Base-by-base conservation (phyloP, 2,888 invertebrate genomes). In the Rhamnusium bicolor region DNA sequence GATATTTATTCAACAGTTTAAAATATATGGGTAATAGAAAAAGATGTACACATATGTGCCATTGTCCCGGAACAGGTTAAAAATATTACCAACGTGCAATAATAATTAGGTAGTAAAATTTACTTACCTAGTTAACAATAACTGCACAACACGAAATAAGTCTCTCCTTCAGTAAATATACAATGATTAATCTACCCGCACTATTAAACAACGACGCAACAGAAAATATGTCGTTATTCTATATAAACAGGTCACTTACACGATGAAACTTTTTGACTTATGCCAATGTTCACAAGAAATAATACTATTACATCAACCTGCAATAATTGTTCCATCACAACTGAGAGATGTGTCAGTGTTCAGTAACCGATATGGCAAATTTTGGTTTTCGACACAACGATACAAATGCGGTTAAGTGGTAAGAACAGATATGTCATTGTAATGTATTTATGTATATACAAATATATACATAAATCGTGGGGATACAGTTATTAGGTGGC, bases 71-170 rank as follows among this genome's bases (percentile, higher is more conserved):
- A n/a, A n/a, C n/a, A n/a, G n/a, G n/a, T n/a, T n/a, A n/a, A n/a
- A n/a, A n/a, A n/a, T n/a, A n/a, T n/a, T n/a, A n/a, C n/a, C n/a
- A n/a, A n/a, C n/a, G n/a, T n/a, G n/a, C n/a, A n/a, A n/a, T n/a
- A n/a, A n/a, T n/a, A n/a, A n/a, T n/a, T n/a, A n/a, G n/a, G n/a
- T n/a, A n/a, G 24, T 58, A n/a, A 29, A 58, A 58, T 29, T 21
- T 58, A 58, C 18, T 58, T 58, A 58, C 58, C n/a, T 58, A 24
- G 1, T 58, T 58, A 58, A 58, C 29, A 58, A 58, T 58, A 58
- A 27, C 16, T 27, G 29, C 58, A 27, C 27, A 58, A 58, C 16
- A 24, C 29, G 24, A 18, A 24, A 58, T n/a, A 24, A 58, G 16
- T 58, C n/a, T n/a, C n/a, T n/a, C n/a, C n/a, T n/a, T n/a, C n/a